Base-by-base conservation (phyloP, 2,797 vertebrate genomes). In the Xenopus petersii region DNA sequence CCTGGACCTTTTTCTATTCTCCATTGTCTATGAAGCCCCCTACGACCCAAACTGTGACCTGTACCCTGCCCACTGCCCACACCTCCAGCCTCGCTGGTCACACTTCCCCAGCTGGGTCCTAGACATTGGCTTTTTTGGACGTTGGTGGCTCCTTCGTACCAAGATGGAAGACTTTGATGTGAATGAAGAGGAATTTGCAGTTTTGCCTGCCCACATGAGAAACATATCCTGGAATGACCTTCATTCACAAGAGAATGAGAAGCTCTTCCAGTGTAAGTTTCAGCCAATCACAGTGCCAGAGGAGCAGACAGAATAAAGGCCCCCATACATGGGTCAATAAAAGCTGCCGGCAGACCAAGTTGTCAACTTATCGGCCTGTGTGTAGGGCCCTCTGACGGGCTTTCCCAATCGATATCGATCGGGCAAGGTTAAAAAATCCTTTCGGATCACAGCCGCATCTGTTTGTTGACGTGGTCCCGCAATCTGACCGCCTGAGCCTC, bases 111-210 rank as follows among this genome's bases (percentile, higher is more conserved):
- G 59, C 12, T 84, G 88, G 0, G 9, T 96, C 0, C 82, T 96
- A 16, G 96, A 98, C 0, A 82, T 98, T 46, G 95, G 95, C 6
- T 95, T 97, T 16, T 80, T 73, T 0, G 92, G 93, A 1, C 89
- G 81, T 64, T 98, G 96, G 96, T 98, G 96, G 96, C 56, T 93
- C 9, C 84, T 98, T 80, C 75, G 83, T 46, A 72, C 83, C 0
- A 93, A 90, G 75, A 94, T 96, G 92, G 89, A 82, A 46, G 89
- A 95, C 81, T 94, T 86, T 16, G 96, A 98, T 13, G 47, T 97
- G 48, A 97, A 97, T 0, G 86, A 94, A 21, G 92, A 91, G 0
- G 94, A 96, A 76, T 97, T 95, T 49, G 84, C 81, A 13, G 79
- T 89, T 63, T 85, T 97, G 48, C 89, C 94, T 0, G 73, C 76